phyloP scores from a whole-genome alignment of 2,113 vertebrate genomes.

The Chroicocephalus ridibundus region DNA sequence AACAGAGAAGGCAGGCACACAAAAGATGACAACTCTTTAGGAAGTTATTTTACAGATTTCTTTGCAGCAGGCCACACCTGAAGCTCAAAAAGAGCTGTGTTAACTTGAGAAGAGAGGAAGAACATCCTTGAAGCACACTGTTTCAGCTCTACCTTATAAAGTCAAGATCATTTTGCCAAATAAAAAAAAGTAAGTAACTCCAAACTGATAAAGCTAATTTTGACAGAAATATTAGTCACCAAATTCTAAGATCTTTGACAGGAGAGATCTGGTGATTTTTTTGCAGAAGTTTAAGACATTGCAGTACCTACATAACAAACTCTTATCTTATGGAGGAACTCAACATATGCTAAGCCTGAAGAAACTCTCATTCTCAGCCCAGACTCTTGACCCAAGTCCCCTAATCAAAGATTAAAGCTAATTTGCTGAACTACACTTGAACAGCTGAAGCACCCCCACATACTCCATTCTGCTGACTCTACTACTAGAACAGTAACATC shows the following conservation, averaged over 20 bases:
- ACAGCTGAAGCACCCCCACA: not conserved
- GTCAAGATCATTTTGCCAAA: not conserved
- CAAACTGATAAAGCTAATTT: not conserved
- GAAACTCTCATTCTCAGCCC: not conserved
- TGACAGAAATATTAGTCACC: not conserved
- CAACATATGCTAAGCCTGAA: not conserved
- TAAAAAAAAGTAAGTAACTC: not conserved
- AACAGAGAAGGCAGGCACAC: not conserved
- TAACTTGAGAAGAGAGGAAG: not conserved
- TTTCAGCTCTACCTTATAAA: not conserved
- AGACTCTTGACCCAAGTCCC: not conserved
- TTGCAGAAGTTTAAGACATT: not conserved
- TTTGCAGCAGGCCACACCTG: not conserved
- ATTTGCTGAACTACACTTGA: conserved; percentile 4
- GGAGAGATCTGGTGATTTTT: not conserved
- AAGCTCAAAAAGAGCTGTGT: not conserved
- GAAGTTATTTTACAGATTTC: not conserved
- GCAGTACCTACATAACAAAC: not conserved
- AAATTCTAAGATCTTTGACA: not conserved
- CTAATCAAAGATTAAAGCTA: not conserved
- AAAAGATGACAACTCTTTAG: not conserved
- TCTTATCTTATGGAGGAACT: not conserved
- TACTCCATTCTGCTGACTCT: not conserved
- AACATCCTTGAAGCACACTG: not conserved
- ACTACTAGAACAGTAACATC: not conserved